These are phyloP conservation scores for Prionace glauca DNA, from an alignment of 2,797 vertebrate species.

Conservation along the genomic window DNA sequence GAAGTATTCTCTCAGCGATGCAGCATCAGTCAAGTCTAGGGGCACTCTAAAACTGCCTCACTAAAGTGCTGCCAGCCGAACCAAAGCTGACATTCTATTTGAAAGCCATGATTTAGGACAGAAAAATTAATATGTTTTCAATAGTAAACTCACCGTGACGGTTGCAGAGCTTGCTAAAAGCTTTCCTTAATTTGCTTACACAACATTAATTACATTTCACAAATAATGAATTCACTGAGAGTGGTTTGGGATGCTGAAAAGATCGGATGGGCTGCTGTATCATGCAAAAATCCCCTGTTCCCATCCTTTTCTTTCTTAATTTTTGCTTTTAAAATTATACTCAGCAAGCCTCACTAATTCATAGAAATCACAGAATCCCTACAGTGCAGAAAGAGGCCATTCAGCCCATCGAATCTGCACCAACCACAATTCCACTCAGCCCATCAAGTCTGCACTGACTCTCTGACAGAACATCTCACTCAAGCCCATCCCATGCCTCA, in stretches of 20 bases:
- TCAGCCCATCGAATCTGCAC: no score
- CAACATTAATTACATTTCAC: constrained; percentile 1
- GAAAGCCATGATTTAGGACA: neutral
- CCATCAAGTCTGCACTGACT: no score
- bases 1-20: neutral
- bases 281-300: neutral
- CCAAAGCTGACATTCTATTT: neutral
- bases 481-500: no score
- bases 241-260: neutral
- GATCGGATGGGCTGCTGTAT: neutral
- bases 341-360: neutral
- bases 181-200: constrained; percentile 11
- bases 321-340: neutral
- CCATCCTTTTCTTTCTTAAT: neutral
- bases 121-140: constrained; percentile 17
- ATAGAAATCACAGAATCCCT: no score
- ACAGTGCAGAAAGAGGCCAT: no score
- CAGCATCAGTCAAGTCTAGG: neutral
- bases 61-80: neutral
- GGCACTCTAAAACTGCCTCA: no score
- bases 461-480: no score
- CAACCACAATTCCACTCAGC: no score
- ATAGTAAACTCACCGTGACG: neutral
- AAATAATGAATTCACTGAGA: neutral
- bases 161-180: constrained; percentile 8